Percentiles rank a stretch among this genome's conserved stretches.
Evolutionary conservation across 1,140 invertebrate genomes (phyloP).

Genomic region (Fopius arisanus): DNA sequence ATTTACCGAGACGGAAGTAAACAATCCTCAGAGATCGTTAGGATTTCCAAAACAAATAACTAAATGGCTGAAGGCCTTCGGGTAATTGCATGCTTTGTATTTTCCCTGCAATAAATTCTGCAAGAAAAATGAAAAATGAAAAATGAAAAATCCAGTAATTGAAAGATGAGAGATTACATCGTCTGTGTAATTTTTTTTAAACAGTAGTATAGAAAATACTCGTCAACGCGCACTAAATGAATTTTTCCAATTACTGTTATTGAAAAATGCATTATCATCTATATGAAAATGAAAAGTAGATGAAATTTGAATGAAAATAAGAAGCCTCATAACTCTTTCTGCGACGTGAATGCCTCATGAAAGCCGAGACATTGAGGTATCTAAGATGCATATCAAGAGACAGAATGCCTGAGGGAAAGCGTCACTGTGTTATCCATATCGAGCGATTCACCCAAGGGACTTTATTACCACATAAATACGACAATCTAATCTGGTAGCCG

Average conservation of each 20-base stretch:
- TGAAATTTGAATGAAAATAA: constrained; percentile 1
- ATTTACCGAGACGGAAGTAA: too few relatives aligned
- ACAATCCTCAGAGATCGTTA: too few relatives aligned
- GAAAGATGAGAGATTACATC: too few relatives aligned
- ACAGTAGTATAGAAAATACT: too few relatives aligned
- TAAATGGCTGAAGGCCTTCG: too few relatives aligned
- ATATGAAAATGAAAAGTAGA: background rate
- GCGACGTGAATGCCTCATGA: background rate
- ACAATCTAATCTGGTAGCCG: constrained; percentile 1
- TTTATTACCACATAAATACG: constrained; percentile 4
- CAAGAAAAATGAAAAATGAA: too few relatives aligned
- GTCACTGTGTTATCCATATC: constrained; percentile 1
- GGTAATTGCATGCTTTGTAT: too few relatives aligned
- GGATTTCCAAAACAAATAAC: too few relatives aligned
- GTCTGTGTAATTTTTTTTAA: too few relatives aligned
- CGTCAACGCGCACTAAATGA: too few relatives aligned
- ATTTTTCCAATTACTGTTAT: background rate
- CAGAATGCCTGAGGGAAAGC: background rate
- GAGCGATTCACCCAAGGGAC: constrained; percentile 1
- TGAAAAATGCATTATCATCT: background rate
- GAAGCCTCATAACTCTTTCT: background rate
- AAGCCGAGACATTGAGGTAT: background rate
- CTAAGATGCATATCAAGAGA: background rate
- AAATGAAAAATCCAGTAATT: too few relatives aligned
- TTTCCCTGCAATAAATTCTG: too few relatives aligned